These are phyloP conservation scores for Sarcophaga subvicina DNA, from an alignment of 2,888 invertebrate species.

Conservation along the genomic window DNA sequence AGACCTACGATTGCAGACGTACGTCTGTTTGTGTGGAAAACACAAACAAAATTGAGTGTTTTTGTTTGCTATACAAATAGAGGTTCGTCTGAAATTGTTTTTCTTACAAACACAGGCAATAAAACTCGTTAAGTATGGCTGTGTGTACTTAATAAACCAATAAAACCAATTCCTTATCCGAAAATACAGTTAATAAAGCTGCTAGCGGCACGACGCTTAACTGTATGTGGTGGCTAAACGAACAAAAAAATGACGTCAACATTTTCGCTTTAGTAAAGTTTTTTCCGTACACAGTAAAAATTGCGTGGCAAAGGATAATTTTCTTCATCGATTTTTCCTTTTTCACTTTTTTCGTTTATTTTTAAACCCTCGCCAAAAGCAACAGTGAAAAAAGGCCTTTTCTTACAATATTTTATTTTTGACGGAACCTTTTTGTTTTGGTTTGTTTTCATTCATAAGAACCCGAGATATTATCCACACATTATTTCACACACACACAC, in stretches of 20 bases:
- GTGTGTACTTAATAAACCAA: neutral
- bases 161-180: neutral
- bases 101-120: neutral
- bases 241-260: slow-evolving; percentile 47
- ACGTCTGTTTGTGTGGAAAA: too few species aligned
- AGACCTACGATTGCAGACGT: too few species aligned
- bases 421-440: too few species aligned
- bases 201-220: neutral
- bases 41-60: too few species aligned
- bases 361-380: neutral
- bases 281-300: slow-evolving; percentile 26
- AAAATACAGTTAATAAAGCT: slow-evolving; percentile 22
- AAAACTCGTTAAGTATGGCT: neutral
- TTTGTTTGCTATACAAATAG: too few species aligned
- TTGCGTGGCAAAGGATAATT: slow-evolving; percentile 31
- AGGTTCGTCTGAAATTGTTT: too few species aligned
- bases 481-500: neutral
- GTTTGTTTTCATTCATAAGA: too few species aligned
- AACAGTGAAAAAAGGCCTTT: neutral
- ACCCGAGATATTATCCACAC: too few species aligned
- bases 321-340: slow-evolving; percentile 47
- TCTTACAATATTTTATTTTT: slow-evolving; percentile 10
- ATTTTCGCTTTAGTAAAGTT: neutral
- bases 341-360: slow-evolving; percentile 15
- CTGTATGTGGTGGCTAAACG: neutral